Percentiles rank a stretch among this genome's conserved stretches.
These are phyloP conservation scores for Ischnus inquisitorius DNA, from an alignment of 2,888 invertebrate species.

Conservation along the genomic window DNA sequence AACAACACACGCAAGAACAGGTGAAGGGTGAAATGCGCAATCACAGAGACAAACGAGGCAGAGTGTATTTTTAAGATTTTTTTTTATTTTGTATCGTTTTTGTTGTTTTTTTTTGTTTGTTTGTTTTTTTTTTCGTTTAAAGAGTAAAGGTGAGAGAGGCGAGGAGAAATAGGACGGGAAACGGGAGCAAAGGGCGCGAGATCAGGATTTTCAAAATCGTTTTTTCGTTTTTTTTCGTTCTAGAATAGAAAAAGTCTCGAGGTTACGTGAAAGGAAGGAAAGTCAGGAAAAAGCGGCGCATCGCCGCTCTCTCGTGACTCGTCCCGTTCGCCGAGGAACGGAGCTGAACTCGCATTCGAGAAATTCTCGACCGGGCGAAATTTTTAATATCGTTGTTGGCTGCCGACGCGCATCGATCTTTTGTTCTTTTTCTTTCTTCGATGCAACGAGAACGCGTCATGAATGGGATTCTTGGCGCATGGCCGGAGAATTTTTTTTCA, in stretches of 20 bases:
- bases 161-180: conserved; percentile 49
- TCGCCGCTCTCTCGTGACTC: conserved; percentile 43
- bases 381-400: conserved; percentile 36
- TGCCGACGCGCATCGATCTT: conserved; percentile 12
- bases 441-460: conserved; percentile 39
- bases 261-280: not conserved
- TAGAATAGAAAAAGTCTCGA: conserved; percentile 21
- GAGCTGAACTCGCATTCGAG: conserved; percentile 46
- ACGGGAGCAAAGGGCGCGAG: conserved; percentile 28
- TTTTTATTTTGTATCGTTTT: conserved; percentile 73
- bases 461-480: conserved; percentile 48
- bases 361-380: conserved; percentile 30
- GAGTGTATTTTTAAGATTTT: conserved; percentile 71
- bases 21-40: conserved; percentile 44
- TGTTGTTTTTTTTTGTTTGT: conserved; percentile 66
- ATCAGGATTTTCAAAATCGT: conserved; percentile 34
- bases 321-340: conserved; percentile 39
- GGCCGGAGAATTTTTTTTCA: conserved; percentile 48
- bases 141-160: conserved; percentile 61
- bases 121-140: conserved; percentile 70
- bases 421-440: conserved; percentile 38
- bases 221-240: conserved; percentile 25
- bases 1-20: conserved; percentile 24
- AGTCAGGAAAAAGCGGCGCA: conserved; percentile 18
- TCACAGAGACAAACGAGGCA: conserved; percentile 49